Evolutionary conservation across 2,113 vertebrate genomes (phyloP).

Genomic region (Nanger granti): DNA sequence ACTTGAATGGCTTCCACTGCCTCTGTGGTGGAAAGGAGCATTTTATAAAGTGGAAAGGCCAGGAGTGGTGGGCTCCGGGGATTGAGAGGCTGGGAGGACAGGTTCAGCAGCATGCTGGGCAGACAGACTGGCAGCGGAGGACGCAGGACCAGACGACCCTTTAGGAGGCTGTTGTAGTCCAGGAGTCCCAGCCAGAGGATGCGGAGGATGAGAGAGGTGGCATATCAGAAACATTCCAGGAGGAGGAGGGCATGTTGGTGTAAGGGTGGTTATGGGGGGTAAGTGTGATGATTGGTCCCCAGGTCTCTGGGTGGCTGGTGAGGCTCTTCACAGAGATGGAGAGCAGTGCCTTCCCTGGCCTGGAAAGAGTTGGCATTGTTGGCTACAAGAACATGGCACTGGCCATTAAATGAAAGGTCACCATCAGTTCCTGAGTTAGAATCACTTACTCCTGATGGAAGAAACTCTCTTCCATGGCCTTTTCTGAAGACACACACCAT

Average conservation of each 20-base stretch:
- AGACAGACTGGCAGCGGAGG: neutral
- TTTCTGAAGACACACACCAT: neutral
- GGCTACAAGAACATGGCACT: neutral
- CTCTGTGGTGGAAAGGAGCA: neutral
- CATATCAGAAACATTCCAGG: neutral
- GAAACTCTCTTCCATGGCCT: neutral
- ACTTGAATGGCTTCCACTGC: neutral
- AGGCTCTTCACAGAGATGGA: neutral
- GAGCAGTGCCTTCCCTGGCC: neutral
- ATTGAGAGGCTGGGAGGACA: neutral
- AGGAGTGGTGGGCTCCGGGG: neutral
- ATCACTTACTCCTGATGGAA: neutral
- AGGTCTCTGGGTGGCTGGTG: neutral
- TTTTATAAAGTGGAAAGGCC: neutral
- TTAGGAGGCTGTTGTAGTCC: no score
- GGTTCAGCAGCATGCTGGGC: neutral
- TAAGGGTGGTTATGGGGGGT: neutral
- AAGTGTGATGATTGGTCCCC: neutral
- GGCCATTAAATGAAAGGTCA: neutral
- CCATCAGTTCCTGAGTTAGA: neutral
- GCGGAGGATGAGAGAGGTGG: no score
- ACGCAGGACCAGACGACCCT: neutral
- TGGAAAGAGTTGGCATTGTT: neutral
- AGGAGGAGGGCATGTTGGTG: neutral
- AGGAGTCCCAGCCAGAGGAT: neutral